phyloP scores from a whole-genome alignment of 2,888 invertebrate genomes.

The Teleiodes luculella region DNA sequence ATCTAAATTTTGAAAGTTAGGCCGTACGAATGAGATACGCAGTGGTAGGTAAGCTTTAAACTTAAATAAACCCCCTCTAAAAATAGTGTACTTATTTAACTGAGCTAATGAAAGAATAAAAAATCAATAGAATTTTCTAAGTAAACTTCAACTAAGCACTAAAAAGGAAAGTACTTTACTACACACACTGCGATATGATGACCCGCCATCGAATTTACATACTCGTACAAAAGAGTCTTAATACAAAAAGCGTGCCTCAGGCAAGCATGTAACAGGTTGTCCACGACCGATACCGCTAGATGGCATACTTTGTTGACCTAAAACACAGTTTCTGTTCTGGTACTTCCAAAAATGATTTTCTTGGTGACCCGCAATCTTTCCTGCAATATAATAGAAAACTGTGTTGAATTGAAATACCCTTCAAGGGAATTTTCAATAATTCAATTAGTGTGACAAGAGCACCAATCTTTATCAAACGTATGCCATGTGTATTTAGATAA shows the following conservation, averaged over 20 bases:
- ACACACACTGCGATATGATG: background rate
- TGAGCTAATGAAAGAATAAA: too few relatives aligned
- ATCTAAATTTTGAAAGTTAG: constrained; percentile 17
- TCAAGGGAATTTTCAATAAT: too few relatives aligned
- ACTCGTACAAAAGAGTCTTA: constrained; percentile 15
- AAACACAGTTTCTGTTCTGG: constrained; percentile 23
- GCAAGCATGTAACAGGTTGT: constrained; percentile 44
- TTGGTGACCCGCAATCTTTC: too few relatives aligned
- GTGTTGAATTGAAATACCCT: too few relatives aligned
- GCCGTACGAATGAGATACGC: background rate
- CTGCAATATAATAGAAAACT: background rate
- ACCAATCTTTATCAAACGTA: too few relatives aligned
- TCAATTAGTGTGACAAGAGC: too few relatives aligned
- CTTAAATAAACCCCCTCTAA: too few relatives aligned
- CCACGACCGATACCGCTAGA: constrained; percentile 59
- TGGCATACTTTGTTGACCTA: constrained; percentile 50
- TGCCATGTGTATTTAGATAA: background rate
- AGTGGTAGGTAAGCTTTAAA: too few relatives aligned
- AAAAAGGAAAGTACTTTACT: constrained; percentile 14
- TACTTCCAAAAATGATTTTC: constrained; percentile 1
- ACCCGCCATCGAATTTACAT: constrained; percentile 2
- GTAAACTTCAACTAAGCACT: constrained; percentile 8
- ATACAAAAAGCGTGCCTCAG: constrained; percentile 17
- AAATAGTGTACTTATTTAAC: too few relatives aligned
- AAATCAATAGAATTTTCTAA: background rate